phyloP scores from a whole-genome alignment of 2,797 vertebrate genomes.

The Otolemur crassicaudatus region DNA sequence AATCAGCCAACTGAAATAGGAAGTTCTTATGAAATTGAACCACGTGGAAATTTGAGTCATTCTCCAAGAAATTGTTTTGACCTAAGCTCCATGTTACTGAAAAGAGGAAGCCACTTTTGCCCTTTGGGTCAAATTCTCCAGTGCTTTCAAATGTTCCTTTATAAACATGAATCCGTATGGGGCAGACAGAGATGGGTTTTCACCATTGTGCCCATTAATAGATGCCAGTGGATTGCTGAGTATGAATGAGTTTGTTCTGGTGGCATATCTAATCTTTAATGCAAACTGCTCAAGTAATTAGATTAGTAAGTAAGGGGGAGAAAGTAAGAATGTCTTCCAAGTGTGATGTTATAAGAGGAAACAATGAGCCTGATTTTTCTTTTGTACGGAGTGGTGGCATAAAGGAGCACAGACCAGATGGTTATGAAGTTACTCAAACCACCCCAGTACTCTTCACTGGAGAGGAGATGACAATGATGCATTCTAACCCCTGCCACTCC shows the following conservation, averaged over 20 bases:
- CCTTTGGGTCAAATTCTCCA: conserved; percentile 69
- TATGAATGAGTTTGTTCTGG: background rate
- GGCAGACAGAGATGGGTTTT: conserved; percentile 66
- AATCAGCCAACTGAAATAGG: background rate
- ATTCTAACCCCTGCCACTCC: background rate
- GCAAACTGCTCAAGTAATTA: conserved; percentile 4
- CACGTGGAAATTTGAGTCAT: conserved; percentile 66
- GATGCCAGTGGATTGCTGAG: conserved; percentile 1
- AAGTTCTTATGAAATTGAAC: conserved; percentile 60
- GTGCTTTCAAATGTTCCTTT: conserved; percentile 62
- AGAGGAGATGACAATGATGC: background rate
- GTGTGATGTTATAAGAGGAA: background rate
- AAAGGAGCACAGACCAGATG: background rate
- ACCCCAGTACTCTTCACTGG: background rate
- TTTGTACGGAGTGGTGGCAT: background rate
- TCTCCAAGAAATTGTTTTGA: conserved; percentile 76
- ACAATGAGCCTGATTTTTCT: background rate
- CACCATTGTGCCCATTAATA: conserved; percentile 46
- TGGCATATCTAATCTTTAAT: conserved; percentile 46
- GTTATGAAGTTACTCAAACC: background rate
- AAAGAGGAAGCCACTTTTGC: conserved; percentile 65
- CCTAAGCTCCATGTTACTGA: conserved; percentile 35
- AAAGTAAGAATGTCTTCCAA: background rate
- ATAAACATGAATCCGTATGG: conserved; percentile 49
- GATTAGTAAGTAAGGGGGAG: background rate